A percentile compares a stretch with the other conserved stretches of the same genome.
Evolutionary conservation across 2,113 vertebrate genomes (phyloP).

Genomic region (Cyanoramphus novaezelandiae): DNA sequence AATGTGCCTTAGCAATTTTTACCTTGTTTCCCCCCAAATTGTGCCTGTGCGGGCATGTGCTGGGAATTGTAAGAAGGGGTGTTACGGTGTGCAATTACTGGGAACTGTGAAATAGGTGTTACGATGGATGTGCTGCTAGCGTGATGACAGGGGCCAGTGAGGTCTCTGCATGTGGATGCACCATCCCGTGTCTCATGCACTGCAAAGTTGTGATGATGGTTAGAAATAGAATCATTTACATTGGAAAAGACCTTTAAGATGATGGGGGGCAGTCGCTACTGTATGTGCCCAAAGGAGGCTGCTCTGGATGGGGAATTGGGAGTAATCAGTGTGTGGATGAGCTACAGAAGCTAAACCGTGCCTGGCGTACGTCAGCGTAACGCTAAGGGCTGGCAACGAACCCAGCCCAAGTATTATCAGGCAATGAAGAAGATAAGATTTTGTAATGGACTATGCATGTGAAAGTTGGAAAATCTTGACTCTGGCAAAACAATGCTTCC

Average conservation of each 20-base stretch:
- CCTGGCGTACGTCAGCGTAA: not conserved
- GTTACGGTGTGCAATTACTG: not conserved
- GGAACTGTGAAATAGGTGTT: not conserved
- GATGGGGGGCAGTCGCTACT: not conserved
- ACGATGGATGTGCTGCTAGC: rapidly evolving
- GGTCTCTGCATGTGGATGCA: not conserved
- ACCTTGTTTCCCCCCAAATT: not conserved
- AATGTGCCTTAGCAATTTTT: not conserved
- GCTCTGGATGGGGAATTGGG: not conserved
- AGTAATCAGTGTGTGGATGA: not conserved
- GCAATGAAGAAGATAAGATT: not conserved
- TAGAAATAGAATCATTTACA: not conserved
- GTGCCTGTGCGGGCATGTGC: not conserved
- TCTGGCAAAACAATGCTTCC: not conserved
- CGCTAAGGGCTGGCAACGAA: not conserved
- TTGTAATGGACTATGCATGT: not conserved
- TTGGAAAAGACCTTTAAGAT: not conserved
- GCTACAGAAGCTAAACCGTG: not conserved
- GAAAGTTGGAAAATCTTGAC: not conserved
- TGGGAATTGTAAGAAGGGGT: not conserved
- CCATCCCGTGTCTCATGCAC: rapidly evolving
- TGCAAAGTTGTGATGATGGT: not conserved
- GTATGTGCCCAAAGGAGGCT: not conserved
- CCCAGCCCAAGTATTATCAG: not conserved
- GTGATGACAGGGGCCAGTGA: not conserved